phyloP scores from a whole-genome alignment of 2,113 vertebrate species.

The Phyllopteryx taeniolatus region DNA sequence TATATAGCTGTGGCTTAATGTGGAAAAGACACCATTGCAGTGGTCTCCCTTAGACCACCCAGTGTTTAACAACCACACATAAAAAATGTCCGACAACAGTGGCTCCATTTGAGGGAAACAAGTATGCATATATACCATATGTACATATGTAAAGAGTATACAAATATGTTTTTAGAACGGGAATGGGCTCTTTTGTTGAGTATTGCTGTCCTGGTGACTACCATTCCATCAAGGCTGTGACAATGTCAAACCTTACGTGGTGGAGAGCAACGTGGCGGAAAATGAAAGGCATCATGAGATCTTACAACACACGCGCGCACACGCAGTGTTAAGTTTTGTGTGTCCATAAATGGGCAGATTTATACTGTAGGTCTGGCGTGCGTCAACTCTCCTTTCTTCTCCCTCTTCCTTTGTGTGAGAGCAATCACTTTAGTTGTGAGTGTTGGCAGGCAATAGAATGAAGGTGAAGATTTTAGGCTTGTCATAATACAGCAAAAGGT shows the following conservation, averaged over 20 bases:
- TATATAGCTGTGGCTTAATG: constrained; percentile 50
- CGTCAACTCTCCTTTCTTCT: constrained; percentile 30
- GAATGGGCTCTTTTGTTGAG: background rate
- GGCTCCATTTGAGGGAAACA: constrained; percentile 3
- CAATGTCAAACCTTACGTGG: constrained; percentile 41
- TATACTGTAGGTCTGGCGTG: constrained; percentile 41
- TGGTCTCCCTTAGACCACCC: constrained; percentile 58
- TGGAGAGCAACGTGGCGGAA: constrained; percentile 57
- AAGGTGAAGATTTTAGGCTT: constrained; percentile 19
- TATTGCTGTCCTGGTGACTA: background rate
- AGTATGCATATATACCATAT: background rate
- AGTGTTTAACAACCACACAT: constrained; percentile 44
- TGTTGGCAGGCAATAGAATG: constrained; percentile 14
- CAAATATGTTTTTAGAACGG: background rate
- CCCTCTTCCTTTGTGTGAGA: constrained; percentile 31
- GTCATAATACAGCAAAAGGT: background rate
- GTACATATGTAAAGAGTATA: background rate
- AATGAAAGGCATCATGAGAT: constrained; percentile 58
- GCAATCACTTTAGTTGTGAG: constrained; percentile 21
- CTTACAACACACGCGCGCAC: constrained; percentile 9
- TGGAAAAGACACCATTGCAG: constrained; percentile 59
- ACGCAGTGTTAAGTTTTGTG: constrained; percentile 33
- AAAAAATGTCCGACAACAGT: constrained; percentile 19
- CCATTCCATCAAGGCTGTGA: constrained; percentile 17
- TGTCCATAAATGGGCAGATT: constrained; percentile 69